These are phyloP conservation scores for Oophaga sylvatica DNA, from an alignment of 2,797 vertebrate genomes.

Conservation along the genomic window DNA sequence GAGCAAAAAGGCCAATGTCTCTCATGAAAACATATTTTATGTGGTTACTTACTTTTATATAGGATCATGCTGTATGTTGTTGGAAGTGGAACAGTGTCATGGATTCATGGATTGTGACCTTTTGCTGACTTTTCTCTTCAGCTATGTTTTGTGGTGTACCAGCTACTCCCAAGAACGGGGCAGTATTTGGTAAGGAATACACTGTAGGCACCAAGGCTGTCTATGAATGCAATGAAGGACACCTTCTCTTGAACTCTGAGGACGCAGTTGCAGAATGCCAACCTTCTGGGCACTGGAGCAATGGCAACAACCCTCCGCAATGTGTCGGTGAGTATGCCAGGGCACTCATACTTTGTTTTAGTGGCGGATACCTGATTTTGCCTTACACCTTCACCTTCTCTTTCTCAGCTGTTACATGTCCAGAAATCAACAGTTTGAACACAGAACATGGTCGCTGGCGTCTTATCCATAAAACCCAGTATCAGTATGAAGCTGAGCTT, in stretches of 20 bases:
- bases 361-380: not conserved
- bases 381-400: not conserved
- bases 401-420: slow-evolving; percentile 85
- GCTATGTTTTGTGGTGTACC: slow-evolving; percentile 95
- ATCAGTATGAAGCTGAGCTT: slow-evolving; percentile 92
- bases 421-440: slow-evolving; percentile 85
- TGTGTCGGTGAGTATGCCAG: slow-evolving; percentile 83
- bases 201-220: slow-evolving; percentile 86
- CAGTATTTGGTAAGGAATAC: slow-evolving; percentile 91
- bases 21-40: too few species aligned
- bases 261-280: slow-evolving; percentile 83
- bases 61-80: not conserved
- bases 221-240: slow-evolving; percentile 90
- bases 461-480: slow-evolving; percentile 91
- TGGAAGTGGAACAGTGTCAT: not conserved
- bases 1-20: too few species aligned
- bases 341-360: not conserved
- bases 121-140: slow-evolving; percentile 64
- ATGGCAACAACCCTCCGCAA: slow-evolving; percentile 82
- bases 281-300: slow-evolving; percentile 89
- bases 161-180: slow-evolving; percentile 85
- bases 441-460: slow-evolving; percentile 95
- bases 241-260: slow-evolving; percentile 79
- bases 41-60: too few species aligned
- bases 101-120: not conserved